Base-by-base conservation (phyloP, 2,888 invertebrate genomes). In the Clanis bilineata region DNA sequence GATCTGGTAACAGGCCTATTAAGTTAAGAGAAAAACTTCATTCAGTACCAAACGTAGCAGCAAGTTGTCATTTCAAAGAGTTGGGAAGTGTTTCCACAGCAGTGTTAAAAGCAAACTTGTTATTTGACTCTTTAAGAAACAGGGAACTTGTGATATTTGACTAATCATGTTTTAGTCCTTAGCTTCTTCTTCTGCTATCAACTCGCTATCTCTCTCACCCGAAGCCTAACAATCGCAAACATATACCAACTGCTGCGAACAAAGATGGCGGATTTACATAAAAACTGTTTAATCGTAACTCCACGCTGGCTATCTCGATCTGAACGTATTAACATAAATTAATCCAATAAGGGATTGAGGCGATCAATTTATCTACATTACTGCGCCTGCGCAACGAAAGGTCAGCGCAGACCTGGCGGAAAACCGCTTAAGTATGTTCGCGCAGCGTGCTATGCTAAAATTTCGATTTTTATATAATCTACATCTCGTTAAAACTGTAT, bases 201-300 rank as follows among this genome's bases (percentile, higher is more conserved):
- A 6, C 5, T 12, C 36, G 32, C 10, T n/a, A 23, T 22, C 45
- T 15, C 38, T n/a, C 18, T 0, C 47, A 32, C 36, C 63, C 65
- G 60, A 57, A 21, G 61, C 76, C 74, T 47, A 56, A 38, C 15
- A 23, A 45, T 47, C 38, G 62, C 47, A 63, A 70, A 73, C 72
- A 80, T 74, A 51, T 32, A 79, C 80, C 82, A 65, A 84, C 82
- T 76, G 82, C 83, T 79, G 82, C 76, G 80, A 81, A 83, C 85
- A 85, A 88, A 87, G 84, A 88, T 86, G 85, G 87, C 82, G 83
- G 83, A 82, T 82, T 84, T 79, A 86, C 88, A 89, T 90, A 88
- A 90, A 90, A 87, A 89, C 83, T 81, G 83, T 87, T 87, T 85
- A 88, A 86, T 88, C 88, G 88, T 87, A 88, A 88, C 84, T 86